Evolutionary conservation across 2,888 invertebrate species (phyloP), one percentile per base, ranked within the genome.

Genomic region (Luperina testacea): DNA sequence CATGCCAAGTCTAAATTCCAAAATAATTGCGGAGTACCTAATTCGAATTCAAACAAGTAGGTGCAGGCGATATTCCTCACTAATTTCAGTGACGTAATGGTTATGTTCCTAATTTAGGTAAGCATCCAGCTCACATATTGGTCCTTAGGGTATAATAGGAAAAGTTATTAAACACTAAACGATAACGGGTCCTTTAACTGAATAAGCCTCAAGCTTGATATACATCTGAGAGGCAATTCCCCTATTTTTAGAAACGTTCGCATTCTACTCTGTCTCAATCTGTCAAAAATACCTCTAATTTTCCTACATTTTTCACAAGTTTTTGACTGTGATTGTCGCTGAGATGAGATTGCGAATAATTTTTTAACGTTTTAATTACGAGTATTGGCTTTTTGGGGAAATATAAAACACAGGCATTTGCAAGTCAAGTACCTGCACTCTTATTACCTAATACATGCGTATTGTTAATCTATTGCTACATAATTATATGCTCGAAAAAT

Each of bases 111-210:
- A 80, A 84, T 74, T 84, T 67, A 70, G n/a, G 64, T 51, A 65
- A 67, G 63, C 45, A 67, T 20, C 57, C 38, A 61, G 61, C 72
- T 77, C 64, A 75, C 70, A 70, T 82, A 85, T 81, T 81, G 61
- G 68, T 32, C 85, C 77, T 70, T 32, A 3, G 72, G 67, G 75
- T 51, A 75, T 75, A 84, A 80, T 84, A 84, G 71, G 80, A 80
- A 78, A 77, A 83, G 71, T 70, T 74, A 78, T 63, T 77, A 51
- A 76, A 81, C 70, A 85, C 83, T 83, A 70, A 84, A 82, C 80
- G 72, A n/a, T n/a, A n/a, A n/a, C n/a, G 72, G 48, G 77, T 63
- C 72, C 57, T 73, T 38, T 72, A 68, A 72, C 65, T 85, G 65
- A 71, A 75, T 77, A 83, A 83, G 38, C 15, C 69, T 27, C 17